Conservation (phyloP, 1,140 invertebrate genomes). For the Heterodera carotae region DNA sequence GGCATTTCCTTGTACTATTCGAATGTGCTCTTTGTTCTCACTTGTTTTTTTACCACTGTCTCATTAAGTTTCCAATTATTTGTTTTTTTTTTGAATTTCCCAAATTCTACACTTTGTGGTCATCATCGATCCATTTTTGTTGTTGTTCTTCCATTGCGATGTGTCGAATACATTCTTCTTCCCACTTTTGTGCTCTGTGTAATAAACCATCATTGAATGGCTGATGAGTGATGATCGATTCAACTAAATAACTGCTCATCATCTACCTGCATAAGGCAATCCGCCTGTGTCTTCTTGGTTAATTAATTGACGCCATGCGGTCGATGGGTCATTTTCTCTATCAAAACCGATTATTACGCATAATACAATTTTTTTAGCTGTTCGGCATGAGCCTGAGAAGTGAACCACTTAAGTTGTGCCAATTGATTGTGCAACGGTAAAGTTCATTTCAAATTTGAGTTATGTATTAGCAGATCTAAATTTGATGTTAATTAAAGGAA, state of each 20-base stretch:
- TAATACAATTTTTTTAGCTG: not conserved
- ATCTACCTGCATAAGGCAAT: not conserved
- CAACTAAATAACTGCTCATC: not conserved
- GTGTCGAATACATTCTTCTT: not conserved
- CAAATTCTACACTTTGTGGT: not conserved
- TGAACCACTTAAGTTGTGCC: constrained; percentile 41
- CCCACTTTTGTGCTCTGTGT: not conserved
- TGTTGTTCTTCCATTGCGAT: not conserved
- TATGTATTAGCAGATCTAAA: not conserved
- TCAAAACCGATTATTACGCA: not conserved
- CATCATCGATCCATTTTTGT: not conserved
- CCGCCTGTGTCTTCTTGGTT: not conserved
- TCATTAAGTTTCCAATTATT: too few relatives aligned
- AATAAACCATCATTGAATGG: not conserved
- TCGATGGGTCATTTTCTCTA: not conserved
- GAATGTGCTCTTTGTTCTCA: too few relatives aligned
- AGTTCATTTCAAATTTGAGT: constrained; percentile 2
- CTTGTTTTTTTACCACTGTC: too few relatives aligned
- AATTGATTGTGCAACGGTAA: constrained; percentile 38
- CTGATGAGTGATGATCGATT: not conserved
- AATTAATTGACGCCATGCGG: constrained; percentile 1
- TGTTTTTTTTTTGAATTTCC: too few relatives aligned
- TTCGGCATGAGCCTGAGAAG: constrained; percentile 34
- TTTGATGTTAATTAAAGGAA: too few relatives aligned
- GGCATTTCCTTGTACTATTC: too few relatives aligned